These are phyloP conservation scores for Verasper variegatus DNA, from an alignment of 2,113 vertebrate species.

Conservation along the genomic window DNA sequence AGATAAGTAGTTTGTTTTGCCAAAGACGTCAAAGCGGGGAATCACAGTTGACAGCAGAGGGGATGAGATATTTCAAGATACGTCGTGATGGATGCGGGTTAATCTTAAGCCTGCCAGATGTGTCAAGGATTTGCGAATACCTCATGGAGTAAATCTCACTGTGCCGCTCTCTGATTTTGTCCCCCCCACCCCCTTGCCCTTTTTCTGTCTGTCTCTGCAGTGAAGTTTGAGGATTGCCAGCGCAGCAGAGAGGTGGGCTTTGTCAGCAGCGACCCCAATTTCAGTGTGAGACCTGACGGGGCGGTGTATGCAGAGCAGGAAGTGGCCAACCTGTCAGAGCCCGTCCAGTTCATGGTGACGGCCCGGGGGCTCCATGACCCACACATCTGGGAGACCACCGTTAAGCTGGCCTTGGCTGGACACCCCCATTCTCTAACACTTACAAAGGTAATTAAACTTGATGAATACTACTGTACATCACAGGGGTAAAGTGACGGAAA, in stretches of 20 bases:
- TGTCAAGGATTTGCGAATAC: constrained; percentile 67
- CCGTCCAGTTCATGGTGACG: constrained; percentile 88
- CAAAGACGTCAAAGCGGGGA: constrained; percentile 60
- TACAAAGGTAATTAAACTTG: constrained; percentile 72
- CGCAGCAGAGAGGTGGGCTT: constrained; percentile 84
- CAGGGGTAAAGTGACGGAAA: neutral
- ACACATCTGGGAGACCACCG: constrained; percentile 87
- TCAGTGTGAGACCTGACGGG: constrained; percentile 87
- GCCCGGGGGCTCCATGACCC: constrained; percentile 82
- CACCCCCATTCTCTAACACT: constrained; percentile 79
- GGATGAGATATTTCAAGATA: constrained; percentile 72
- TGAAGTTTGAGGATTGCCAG: constrained; percentile 90
- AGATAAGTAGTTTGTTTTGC: constrained; percentile 74
- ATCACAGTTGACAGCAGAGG: constrained; percentile 62
- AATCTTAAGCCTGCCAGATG: constrained; percentile 69
- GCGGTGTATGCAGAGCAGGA: constrained; percentile 86
- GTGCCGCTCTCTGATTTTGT: constrained; percentile 47
- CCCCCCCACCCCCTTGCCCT: neutral
- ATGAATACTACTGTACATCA: neutral
- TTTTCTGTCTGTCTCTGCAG: constrained; percentile 76
- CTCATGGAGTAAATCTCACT: constrained; percentile 49
- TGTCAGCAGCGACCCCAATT: constrained; percentile 90
- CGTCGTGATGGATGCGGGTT: constrained; percentile 60
- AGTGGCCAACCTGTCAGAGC: constrained; percentile 86
- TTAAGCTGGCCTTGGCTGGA: constrained; percentile 87